phyloP scores from a whole-genome alignment of 1,140 invertebrate species.

The Palaemon carinicauda region DNA sequence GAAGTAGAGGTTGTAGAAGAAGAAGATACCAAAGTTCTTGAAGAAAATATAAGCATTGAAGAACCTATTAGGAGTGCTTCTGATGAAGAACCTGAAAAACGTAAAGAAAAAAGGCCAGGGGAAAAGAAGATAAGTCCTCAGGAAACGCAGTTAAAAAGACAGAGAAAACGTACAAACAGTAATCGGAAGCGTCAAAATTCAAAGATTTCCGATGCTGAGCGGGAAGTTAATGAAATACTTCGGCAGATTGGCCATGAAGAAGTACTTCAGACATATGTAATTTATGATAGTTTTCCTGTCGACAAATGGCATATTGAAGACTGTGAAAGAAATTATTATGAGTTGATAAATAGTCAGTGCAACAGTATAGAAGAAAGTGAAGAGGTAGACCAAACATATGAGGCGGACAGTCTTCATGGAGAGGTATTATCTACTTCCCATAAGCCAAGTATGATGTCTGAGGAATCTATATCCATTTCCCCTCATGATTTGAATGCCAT shows the following conservation, averaged over 20 bases:
- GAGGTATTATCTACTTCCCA: conserved; percentile 24
- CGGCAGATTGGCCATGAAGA: conserved; percentile 36
- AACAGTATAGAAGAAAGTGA: not conserved
- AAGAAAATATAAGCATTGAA: not conserved
- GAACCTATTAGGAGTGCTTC: not conserved
- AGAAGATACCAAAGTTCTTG: not conserved
- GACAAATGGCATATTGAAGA: conserved; percentile 16
- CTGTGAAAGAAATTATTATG: conserved; percentile 26
- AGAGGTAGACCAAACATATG: not conserved
- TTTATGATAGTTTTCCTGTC: not conserved
- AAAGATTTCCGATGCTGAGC: conserved; percentile 14
- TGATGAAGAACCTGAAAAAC: not conserved
- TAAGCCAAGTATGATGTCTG: not conserved
- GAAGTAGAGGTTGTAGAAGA: conserved; percentile 53
- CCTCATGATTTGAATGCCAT: not conserved
- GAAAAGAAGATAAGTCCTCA: not conserved
- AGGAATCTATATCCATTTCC: too few relatives aligned
- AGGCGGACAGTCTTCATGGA: conserved; percentile 5
- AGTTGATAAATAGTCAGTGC: conserved; percentile 3
- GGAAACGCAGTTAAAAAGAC: conserved; percentile 12
- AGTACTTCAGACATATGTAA: conserved; percentile 24
- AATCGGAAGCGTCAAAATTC: conserved; percentile 20
- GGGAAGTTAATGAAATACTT: conserved; percentile 41
- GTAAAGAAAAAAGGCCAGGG: not conserved
- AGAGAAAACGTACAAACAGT: conserved; percentile 16